These are phyloP conservation scores for Aethina tumida DNA, from an alignment of 1,140 invertebrate species.

Conservation along the genomic window DNA sequence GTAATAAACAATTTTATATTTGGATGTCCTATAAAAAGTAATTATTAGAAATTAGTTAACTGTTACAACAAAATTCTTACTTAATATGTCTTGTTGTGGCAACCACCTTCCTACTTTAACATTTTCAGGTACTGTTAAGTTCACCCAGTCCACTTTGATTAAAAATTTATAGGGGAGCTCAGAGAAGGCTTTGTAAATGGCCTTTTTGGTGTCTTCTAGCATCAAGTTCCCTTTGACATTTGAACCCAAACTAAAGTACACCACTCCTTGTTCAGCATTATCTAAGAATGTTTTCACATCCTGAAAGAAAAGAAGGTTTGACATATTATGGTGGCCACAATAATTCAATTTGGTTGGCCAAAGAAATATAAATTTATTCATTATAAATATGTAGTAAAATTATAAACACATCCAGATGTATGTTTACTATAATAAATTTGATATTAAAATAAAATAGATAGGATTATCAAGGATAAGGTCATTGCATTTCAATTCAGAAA, in stretches of 20 bases:
- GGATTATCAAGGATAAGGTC: too few relatives aligned
- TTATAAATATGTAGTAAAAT: too few relatives aligned
- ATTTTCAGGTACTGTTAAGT: constrained; percentile 38
- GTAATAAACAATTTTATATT: constrained; percentile 35
- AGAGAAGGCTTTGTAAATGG: background rate
- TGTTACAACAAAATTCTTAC: too few relatives aligned
- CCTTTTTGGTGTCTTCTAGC: background rate
- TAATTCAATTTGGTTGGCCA: too few relatives aligned
- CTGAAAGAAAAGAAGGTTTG: constrained; percentile 32
- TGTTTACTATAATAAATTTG: too few relatives aligned
- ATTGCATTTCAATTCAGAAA: too few relatives aligned
- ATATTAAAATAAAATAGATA: too few relatives aligned
- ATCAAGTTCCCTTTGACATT: constrained; percentile 1
- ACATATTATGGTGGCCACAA: too few relatives aligned
- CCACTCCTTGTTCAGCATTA: constrained; percentile 42
- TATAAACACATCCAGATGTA: too few relatives aligned
- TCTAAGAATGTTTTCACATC: constrained; percentile 45
- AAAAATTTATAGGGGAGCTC: constrained; percentile 1
- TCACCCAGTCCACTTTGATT: background rate
- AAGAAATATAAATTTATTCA: too few relatives aligned
- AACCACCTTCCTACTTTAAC: constrained; percentile 50
- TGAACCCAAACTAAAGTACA: constrained; percentile 39
- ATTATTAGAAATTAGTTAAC: too few relatives aligned
- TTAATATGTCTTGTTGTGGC: constrained; percentile 51
- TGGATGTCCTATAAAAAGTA: constrained; percentile 32